Conservation (phyloP, 2,797 vertebrate genomes). For the Premnoplex brunnescens region DNA sequence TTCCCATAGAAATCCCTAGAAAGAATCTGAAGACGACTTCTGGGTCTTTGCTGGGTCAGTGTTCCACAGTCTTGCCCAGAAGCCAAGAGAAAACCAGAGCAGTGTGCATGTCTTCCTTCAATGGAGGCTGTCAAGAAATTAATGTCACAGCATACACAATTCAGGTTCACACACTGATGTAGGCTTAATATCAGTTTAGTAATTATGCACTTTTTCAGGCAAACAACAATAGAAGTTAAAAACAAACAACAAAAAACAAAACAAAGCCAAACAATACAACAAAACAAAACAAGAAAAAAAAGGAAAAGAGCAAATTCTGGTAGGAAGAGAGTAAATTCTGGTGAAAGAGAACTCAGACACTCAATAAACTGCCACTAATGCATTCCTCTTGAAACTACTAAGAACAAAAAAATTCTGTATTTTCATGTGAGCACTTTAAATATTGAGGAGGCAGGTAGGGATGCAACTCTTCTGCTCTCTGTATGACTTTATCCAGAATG, state of each 20-base stretch:
- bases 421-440: neutral
- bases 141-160: neutral
- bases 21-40: neutral
- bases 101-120: neutral
- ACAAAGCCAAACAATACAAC: too few relatives aligned
- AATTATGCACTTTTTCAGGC: neutral
- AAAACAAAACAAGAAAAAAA: neutral
- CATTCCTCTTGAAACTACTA: neutral
- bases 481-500: neutral
- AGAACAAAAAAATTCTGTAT: neutral
- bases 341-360: neutral
- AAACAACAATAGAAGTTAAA: neutral
- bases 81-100: neutral
- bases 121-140: neutral
- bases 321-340: neutral
- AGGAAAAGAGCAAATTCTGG: neutral
- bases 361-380: neutral
- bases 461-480: neutral
- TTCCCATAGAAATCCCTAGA: too few relatives aligned
- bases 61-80: neutral
- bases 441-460: neutral
- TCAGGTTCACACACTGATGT: neutral
- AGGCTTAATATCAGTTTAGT: neutral
- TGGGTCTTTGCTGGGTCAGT: neutral
- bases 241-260: neutral